phyloP scores from a whole-genome alignment of 1,140 invertebrate species.

The Atta texana region DNA sequence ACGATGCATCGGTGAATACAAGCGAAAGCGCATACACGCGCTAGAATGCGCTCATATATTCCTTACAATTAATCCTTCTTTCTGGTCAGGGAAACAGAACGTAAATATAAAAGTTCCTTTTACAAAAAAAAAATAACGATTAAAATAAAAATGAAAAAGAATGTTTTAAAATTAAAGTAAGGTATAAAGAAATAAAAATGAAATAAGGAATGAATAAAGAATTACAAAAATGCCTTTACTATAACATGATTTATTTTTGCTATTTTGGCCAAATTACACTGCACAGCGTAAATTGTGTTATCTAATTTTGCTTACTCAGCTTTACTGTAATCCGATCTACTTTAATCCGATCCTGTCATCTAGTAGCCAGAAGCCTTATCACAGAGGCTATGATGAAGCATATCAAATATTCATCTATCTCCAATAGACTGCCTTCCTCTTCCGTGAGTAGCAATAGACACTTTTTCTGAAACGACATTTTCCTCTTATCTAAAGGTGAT shows the following conservation, averaged over 20 bases:
- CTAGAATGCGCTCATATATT: slow-evolving; percentile 27
- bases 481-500: not conserved
- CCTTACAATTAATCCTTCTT: not conserved
- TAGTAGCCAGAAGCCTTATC: slow-evolving; percentile 32
- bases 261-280: not conserved
- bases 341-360: slow-evolving; percentile 8
- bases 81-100: not conserved
- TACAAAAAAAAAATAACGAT: not conserved
- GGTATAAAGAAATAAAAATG: not conserved
- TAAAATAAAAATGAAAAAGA: not conserved
- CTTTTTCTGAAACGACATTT: slow-evolving; percentile 39
- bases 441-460: slow-evolving; percentile 30
- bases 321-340: no score
- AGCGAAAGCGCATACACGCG: not conserved
- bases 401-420: slow-evolving; percentile 62
- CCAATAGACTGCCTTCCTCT: slow-evolving; percentile 25
- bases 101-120: not conserved
- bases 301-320: not conserved
- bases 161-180: not conserved
- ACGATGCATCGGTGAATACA: slow-evolving; percentile 20
- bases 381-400: slow-evolving; percentile 37
- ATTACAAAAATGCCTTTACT: not conserved
- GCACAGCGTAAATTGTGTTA: not conserved
- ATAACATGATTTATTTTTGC: not conserved
- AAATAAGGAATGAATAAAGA: not conserved